Evolutionary conservation across 2,797 vertebrate genomes (phyloP).

Genomic region (Urocyon cinereoargenteus): DNA sequence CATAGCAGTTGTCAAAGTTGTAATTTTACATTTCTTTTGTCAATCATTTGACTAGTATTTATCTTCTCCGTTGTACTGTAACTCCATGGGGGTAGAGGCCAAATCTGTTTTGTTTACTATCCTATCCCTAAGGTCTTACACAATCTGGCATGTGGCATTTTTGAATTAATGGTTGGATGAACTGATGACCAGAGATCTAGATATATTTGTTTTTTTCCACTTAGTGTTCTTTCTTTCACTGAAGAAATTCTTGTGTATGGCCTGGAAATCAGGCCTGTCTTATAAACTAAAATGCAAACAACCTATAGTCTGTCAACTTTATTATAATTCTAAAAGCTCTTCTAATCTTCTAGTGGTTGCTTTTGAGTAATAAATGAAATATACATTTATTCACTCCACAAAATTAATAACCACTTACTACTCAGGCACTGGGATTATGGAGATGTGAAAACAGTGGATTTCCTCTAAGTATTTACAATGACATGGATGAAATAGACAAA

Average conservation of each 20-base stretch:
- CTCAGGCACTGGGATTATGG: background rate
- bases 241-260: background rate
- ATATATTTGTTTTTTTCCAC: background rate
- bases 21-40: background rate
- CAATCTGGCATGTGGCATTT: background rate
- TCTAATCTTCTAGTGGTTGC: background rate
- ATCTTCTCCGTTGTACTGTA: background rate
- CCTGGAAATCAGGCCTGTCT: background rate
- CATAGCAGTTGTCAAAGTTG: background rate
- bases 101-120: background rate
- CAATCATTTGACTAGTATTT: background rate
- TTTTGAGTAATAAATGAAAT: constrained; percentile 40
- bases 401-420: background rate
- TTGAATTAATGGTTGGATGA: background rate
- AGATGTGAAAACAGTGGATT: background rate
- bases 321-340: background rate
- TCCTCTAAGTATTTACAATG: background rate
- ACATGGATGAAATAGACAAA: background rate
- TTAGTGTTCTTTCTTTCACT: background rate
- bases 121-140: background rate
- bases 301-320: background rate
- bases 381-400: background rate
- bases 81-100: background rate
- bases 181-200: background rate
- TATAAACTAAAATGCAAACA: background rate